A percentile compares a stretch with the other conserved stretches of the same genome.
Conservation (phyloP, 1,140 invertebrate genomes). For the Formica selysi region DNA sequence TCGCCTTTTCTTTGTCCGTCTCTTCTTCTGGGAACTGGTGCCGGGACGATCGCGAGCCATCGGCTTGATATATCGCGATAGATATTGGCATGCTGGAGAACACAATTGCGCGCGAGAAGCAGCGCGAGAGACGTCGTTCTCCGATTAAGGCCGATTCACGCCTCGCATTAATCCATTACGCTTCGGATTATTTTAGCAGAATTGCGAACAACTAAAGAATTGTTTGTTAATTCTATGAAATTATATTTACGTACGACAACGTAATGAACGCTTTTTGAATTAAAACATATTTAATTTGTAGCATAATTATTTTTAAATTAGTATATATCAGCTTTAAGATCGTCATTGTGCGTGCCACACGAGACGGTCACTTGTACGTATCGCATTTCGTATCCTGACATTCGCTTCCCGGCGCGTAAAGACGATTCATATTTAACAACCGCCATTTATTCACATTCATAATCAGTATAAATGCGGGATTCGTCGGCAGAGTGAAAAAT, state of each 20-base stretch:
- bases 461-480: background rate
- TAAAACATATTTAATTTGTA: background rate
- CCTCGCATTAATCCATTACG: constrained; percentile 22
- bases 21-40: constrained; percentile 63
- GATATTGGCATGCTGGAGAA: constrained; percentile 62
- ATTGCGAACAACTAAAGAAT: background rate
- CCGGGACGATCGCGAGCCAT: constrained; percentile 47
- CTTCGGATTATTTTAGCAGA: background rate
- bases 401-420: background rate
- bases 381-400: background rate
- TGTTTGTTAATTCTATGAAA: background rate
- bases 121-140: constrained; percentile 20
- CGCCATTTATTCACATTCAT: background rate
- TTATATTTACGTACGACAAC: background rate
- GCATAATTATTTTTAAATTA: background rate
- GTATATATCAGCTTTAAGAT: background rate
- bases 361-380: background rate
- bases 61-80: constrained; percentile 67
- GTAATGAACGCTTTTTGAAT: background rate
- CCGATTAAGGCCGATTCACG: constrained; percentile 57
- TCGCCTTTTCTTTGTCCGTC: constrained; percentile 56
- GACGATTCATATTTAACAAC: background rate
- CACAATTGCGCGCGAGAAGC: constrained; percentile 49
- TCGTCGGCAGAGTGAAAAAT: background rate
- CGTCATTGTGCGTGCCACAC: background rate